Percentiles rank a stretch among this genome's conserved stretches.
Conservation (phyloP, 2,113 vertebrate genomes). For the Gulo gulo region DNA sequence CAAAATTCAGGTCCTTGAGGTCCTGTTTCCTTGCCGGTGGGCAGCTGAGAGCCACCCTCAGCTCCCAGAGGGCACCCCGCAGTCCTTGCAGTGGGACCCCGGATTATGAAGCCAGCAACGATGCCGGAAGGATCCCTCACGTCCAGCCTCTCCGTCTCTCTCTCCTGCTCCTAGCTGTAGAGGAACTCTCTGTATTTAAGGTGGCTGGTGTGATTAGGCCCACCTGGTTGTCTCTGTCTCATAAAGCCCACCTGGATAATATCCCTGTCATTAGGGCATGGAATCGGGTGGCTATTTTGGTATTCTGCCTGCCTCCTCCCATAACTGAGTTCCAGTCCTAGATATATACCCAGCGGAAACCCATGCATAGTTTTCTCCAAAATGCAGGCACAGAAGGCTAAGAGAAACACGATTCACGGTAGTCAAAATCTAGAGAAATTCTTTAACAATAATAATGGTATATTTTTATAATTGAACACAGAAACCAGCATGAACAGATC, state of each 20-base stretch:
- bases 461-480: not conserved
- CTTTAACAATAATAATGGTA: not conserved
- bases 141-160: not conserved
- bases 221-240: not conserved
- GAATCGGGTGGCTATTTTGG: not conserved
- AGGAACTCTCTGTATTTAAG: not conserved
- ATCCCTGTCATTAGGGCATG: not conserved
- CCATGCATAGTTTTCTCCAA: not conserved
- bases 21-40: not conserved
- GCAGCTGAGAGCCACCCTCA: not conserved
- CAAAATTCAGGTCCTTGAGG: not conserved
- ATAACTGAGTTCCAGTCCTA: not conserved
- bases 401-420: not conserved
- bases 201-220: not conserved
- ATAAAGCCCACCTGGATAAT: not conserved
- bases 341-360: not conserved
- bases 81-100: not conserved
- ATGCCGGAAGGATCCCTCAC: accelerated
- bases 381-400: not conserved
- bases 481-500: not conserved
- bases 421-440: not conserved
- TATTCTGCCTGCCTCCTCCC: not conserved
- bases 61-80: not conserved
- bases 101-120: not conserved
- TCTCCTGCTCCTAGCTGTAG: not conserved